Conservation (phyloP, 2,888 invertebrate genomes). For the Philonicus albiceps region DNA sequence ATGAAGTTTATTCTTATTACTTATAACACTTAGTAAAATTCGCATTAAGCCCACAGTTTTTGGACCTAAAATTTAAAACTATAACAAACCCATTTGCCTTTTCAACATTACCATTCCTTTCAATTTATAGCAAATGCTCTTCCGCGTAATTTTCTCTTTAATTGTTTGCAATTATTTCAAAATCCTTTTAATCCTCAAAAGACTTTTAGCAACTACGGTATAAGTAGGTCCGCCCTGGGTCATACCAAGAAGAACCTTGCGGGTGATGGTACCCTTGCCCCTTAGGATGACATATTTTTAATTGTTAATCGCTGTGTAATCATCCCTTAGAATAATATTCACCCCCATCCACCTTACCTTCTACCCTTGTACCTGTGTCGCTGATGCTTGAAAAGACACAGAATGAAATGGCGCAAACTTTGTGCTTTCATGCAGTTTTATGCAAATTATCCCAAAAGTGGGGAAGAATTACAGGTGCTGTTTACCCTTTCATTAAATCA, state of each 20-base stretch:
- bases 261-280: not conserved
- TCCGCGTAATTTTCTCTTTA: not conserved
- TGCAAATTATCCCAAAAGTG: constrained; percentile 4
- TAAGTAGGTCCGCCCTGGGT: not conserved
- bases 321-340: not conserved
- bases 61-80: not conserved
- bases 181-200: not conserved
- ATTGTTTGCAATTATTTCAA: not conserved
- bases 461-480: constrained; percentile 8
- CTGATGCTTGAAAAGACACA: not conserved
- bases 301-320: not conserved
- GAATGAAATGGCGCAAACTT: not conserved
- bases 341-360: no score
- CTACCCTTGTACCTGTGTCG: not conserved
- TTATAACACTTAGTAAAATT: not conserved
- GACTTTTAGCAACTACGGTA: not conserved
- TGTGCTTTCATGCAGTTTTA: constrained; percentile 17
- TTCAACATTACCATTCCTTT: not conserved
- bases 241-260: not conserved
- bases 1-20: no score
- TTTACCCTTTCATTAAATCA: constrained; percentile 9
- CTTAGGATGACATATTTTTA: not conserved
- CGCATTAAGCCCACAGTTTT: not conserved
- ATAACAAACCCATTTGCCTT: not conserved
- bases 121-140: not conserved